Evolutionary conservation across 2,888 invertebrate species (phyloP).

Genomic region (Torymus tubicola): DNA sequence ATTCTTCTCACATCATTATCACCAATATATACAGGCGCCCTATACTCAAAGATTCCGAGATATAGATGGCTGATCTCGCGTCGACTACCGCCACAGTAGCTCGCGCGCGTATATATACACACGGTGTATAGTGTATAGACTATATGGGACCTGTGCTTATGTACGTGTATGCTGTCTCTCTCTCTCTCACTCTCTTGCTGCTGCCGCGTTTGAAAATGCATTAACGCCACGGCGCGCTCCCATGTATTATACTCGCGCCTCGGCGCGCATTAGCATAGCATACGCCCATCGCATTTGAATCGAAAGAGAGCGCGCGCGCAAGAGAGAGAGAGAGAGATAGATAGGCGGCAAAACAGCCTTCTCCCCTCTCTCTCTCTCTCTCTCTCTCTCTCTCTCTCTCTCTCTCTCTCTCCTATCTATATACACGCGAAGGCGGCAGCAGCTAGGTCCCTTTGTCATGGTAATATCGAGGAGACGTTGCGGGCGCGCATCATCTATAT

Average conservation of each 20-base stretch:
- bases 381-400: conserved; percentile 61
- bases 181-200: no score
- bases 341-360: conserved; percentile 63
- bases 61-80: conserved; percentile 19
- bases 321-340: conserved; percentile 25
- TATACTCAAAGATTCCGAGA: not conserved
- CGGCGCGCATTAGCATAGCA: conserved; percentile 74
- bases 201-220: conserved; percentile 73
- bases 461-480: conserved; percentile 67
- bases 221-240: conserved; percentile 70
- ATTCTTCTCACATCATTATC: no score
- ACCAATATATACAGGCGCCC: no score
- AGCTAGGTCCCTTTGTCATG: conserved; percentile 75
- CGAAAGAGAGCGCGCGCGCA: conserved; percentile 63
- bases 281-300: conserved; percentile 77
- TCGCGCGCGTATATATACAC: no score
- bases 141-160: no score
- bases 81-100: conserved; percentile 63
- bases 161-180: no score
- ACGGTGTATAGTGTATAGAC: no score
- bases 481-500: conserved; percentile 63
- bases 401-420: conserved; percentile 6
- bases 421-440: conserved; percentile 71
- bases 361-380: conserved; percentile 64
- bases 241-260: conserved; percentile 4